These are phyloP conservation scores for Holocentrus rufus DNA, from an alignment of 2,797 vertebrate species.

Conservation along the genomic window DNA sequence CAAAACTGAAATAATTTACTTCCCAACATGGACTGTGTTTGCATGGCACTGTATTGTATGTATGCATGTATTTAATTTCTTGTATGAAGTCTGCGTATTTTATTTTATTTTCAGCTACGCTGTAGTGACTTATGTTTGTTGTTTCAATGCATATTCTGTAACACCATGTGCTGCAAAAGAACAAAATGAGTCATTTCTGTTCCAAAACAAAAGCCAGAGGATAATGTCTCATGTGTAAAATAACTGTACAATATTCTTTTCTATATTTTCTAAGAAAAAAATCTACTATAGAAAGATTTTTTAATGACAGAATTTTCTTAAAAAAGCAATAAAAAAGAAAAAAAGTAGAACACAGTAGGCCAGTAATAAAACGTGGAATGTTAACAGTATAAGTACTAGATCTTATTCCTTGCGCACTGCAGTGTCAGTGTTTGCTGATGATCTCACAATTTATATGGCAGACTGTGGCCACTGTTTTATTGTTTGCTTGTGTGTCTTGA, in stretches of 20 bases:
- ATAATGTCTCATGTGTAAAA: constrained; percentile 78
- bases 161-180: constrained; percentile 77
- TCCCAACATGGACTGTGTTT: constrained; percentile 80
- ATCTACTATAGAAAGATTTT: constrained; percentile 74
- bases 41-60: constrained; percentile 84
- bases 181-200: constrained; percentile 70
- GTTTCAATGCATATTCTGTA: constrained; percentile 80
- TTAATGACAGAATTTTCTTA: constrained; percentile 79
- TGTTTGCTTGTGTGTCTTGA: constrained; percentile 56
- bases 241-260: constrained; percentile 83
- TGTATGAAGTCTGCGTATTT: constrained; percentile 70
- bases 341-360: constrained; percentile 77
- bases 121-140: constrained; percentile 72
- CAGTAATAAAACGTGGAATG: constrained; percentile 84
- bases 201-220: constrained; percentile 78
- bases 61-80: constrained; percentile 83
- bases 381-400: constrained; percentile 73
- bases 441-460: constrained; percentile 63
- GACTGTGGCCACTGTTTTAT: constrained; percentile 56
- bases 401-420: constrained; percentile 74
- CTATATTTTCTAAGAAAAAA: constrained; percentile 82
- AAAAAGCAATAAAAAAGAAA: constrained; percentile 71
- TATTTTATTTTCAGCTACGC: constrained; percentile 41
- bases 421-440: constrained; percentile 68
- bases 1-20: constrained; percentile 77